These are phyloP conservation scores for Azemiops feae DNA, from an alignment of 2,113 vertebrate species.

Conservation along the genomic window DNA sequence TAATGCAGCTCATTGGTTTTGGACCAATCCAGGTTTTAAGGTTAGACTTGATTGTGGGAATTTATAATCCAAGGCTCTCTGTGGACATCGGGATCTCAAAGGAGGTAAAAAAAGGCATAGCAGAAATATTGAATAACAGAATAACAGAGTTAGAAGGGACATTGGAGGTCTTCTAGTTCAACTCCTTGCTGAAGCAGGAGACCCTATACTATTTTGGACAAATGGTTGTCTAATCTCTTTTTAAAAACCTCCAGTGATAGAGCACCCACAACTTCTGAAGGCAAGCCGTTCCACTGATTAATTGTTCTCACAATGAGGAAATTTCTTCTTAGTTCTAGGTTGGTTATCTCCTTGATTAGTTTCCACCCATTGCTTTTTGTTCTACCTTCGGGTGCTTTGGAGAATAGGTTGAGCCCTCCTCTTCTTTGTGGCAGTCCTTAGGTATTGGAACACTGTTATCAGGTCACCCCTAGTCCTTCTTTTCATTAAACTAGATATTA, in stretches of 20 bases:
- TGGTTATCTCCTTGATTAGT: neutral
- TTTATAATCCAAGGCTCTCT: neutral
- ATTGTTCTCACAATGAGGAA: neutral
- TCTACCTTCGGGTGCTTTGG: too few species aligned
- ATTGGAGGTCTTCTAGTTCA: neutral
- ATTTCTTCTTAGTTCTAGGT: neutral
- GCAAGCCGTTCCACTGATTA: neutral
- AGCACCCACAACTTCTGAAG: neutral
- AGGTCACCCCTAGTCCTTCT: too few species aligned
- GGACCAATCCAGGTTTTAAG: neutral
- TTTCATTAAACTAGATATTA: too few species aligned
- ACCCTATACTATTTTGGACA: neutral
- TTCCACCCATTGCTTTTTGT: neutral
- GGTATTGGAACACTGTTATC: too few species aligned
- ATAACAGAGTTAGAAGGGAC: neutral
- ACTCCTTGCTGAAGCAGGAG: neutral
- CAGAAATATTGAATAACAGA: neutral
- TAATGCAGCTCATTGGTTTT: neutral
- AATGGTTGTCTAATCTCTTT: neutral
- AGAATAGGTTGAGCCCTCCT: too few species aligned
- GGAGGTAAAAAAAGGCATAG: neutral
- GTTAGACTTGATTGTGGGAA: neutral
- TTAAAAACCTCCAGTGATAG: too few species aligned
- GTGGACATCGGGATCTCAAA: neutral
- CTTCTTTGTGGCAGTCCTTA: too few species aligned